Base-by-base conservation (phyloP, 2,888 invertebrate genomes). In the Drosophila nr. fundita region DNA sequence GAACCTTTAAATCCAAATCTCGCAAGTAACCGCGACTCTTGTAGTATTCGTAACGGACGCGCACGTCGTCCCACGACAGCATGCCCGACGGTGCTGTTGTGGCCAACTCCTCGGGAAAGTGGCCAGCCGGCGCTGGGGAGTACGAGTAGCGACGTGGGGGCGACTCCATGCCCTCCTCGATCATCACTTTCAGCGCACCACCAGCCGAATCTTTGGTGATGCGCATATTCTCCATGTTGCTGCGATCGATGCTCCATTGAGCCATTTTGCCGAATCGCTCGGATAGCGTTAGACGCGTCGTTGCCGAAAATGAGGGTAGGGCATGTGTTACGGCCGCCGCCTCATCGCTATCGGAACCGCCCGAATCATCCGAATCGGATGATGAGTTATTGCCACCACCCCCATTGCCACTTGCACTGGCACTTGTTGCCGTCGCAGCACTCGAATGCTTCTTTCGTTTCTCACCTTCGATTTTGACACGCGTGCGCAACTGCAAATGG, bases 261-360 rank as follows among this genome's bases (percentile, higher is more conserved):
- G 97, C 97, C 95, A 98, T 97, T 94, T 97, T 97, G 76, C 97
- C 97, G 93, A 98, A 98, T 29, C 97, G 94, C 93, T 98, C 97
- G 0, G 97, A 97, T 18, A 98, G 94, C 0, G 97, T 97, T 90
- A 98, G 93, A 69, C 95, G 93, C 42, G 95, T 95, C 2, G 95
- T 94, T 6, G 94, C 94, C 30, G 94, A 95, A 58, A 95, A 95
- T 29, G 95, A 95, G 0, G 95, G 95, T 45, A 94, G 92, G 6
- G 95, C 95, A 57, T 80, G 80, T 13, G 78, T 60, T 7, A 76
- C 62, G 29, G 90, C 89, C 42, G 78, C 64, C 30, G 90, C 89
- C 42, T 88, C 87, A 67, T 93, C 93, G 80, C 93, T 93, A 78
- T 94, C 95, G 71, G 95, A 95, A 59, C 90, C 90, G 60, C 89